Evolutionary conservation across 2,888 invertebrate genomes (phyloP), one percentile per base, ranked within the genome.

Genomic region (Oxystoma pomonae): DNA sequence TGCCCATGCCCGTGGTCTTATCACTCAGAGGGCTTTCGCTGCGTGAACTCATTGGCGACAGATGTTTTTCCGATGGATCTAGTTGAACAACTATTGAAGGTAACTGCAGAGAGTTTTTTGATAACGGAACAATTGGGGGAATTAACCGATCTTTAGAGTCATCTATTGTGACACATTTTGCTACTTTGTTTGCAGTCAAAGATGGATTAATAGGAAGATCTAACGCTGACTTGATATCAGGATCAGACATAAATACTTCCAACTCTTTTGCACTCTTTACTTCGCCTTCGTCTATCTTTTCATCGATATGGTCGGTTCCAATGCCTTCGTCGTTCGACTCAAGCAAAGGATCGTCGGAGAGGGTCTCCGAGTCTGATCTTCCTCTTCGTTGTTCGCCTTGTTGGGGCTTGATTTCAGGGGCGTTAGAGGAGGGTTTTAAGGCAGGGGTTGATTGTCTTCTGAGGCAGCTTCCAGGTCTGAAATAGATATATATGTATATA

Each of bases 21-120:
- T 91, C 90, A 77, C 90, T 90, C 57, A 91, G 79, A 9, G 91
- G 90, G 78, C 90, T 90, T 76, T 91, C 91, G 74, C 90, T 90
- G 69, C 90, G 84, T 16, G 90, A 91, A 77, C 90, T 90, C 62
- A 90, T 89, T 2, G 90, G 90, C 74, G 90, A 90, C 57, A 88
- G 65, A 56, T 70, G 73, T 66, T 76, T 75, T 16, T 75, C 75
- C 57, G 71, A 66, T 20, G 76, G 71, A 68, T 85, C 85, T 19
- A 82, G 78, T 72, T 85, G 84, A 60, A 86, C 83, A 50, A 85
- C 81, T 69, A 86, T 86, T 0, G 88, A 84, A 61, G 89, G 86
- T 68, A 90, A 78, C 72, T 85, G 84, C 53, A 85, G 76, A 50
- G 83, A 81, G 62, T 81, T 79, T 77, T 82, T 83, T 49, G 64